Percentiles rank a stretch among this genome's conserved stretches.
Conservation (phyloP, 1,140 invertebrate species). For the Brachionus calyciflorus region DNA sequence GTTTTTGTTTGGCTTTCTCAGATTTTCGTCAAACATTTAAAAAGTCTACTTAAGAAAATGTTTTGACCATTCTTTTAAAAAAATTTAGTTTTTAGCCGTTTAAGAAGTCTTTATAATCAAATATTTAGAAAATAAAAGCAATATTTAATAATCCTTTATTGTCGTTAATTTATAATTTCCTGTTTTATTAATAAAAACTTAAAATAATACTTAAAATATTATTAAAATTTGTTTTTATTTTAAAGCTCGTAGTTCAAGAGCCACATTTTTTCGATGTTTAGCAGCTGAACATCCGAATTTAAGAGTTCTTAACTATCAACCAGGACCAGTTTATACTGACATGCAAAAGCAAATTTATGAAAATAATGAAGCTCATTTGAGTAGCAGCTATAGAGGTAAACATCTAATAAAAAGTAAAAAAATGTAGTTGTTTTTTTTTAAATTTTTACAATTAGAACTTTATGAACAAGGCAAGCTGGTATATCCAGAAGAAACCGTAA, state of each 20-base stretch:
- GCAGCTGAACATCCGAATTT: slow-evolving; percentile 75
- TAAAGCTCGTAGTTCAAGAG: slow-evolving; percentile 70
- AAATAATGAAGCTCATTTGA: not conserved
- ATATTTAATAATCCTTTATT: no score
- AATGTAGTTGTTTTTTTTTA: not conserved
- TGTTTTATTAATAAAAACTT: no score
- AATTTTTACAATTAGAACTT: slow-evolving; percentile 3
- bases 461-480: slow-evolving; percentile 40
- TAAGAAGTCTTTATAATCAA: no score
- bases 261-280: slow-evolving; percentile 81
- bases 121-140: no score
- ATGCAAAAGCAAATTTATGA: slow-evolving; percentile 67
- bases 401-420: not conserved
- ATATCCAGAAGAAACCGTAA: slow-evolving; percentile 14
- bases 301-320: slow-evolving; percentile 82
- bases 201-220: no score
- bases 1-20: no score
- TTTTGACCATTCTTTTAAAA: no score
- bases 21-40: no score
- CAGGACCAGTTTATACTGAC: slow-evolving; percentile 84
- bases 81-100: no score
- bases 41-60: no score
- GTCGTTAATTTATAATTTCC: no score
- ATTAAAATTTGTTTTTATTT: no score
- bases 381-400: not conserved